Evolutionary conservation across 2,888 invertebrate genomes (phyloP).

Genomic region (Periphyllus acericola): DNA sequence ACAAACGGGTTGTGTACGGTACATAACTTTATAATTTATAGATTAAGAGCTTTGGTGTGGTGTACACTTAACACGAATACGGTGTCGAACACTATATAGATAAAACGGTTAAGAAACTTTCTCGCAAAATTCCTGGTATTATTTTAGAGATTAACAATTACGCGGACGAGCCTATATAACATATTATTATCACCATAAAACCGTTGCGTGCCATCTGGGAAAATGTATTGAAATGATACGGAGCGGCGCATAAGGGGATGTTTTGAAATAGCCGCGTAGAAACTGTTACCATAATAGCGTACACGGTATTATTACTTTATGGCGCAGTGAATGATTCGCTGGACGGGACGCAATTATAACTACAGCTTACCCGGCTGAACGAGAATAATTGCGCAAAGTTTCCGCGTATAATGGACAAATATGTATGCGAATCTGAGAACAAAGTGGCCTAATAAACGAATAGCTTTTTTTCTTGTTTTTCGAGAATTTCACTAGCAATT

Average conservation of each 20-base stretch:
- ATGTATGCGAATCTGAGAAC: not conserved
- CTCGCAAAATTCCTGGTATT: not conserved
- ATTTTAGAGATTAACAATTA: not conserved
- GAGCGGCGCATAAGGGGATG: not conserved
- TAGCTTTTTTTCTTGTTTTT: not conserved
- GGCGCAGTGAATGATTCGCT: not conserved
- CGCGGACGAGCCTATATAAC: not conserved
- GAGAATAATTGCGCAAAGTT: conserved; percentile 5
- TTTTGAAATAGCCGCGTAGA: not conserved
- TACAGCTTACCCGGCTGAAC: not conserved
- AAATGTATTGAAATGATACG: not conserved
- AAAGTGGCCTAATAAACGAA: not conserved
- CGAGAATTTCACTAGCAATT: not conserved
- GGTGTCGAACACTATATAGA: not conserved
- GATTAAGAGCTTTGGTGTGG: not conserved
- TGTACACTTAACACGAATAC: not conserved
- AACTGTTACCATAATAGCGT: not conserved
- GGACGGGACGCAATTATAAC: not conserved
- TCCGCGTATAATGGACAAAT: not conserved
- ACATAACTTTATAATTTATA: not conserved
- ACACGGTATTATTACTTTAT: not conserved
- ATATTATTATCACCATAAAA: too few species aligned
- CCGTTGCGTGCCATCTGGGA: not conserved
- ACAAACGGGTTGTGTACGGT: not conserved
- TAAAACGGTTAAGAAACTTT: not conserved